These are phyloP conservation scores for Dione vanillae DNA, from an alignment of 2,888 invertebrate species.

Conservation along the genomic window DNA sequence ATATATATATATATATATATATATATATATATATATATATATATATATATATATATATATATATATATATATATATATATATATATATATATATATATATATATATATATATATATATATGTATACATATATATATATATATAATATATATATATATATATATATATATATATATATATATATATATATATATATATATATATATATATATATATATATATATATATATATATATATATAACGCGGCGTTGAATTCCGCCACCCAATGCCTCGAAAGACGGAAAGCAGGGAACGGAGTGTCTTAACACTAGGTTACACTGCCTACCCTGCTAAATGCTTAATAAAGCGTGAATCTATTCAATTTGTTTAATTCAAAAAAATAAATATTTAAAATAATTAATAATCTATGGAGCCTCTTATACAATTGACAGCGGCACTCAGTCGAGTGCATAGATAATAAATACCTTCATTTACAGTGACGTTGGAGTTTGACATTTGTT, in stretches of 20 bases:
- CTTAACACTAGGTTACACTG: neutral
- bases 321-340: neutral
- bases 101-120: too few species aligned
- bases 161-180: too few species aligned
- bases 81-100: too few species aligned
- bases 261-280: neutral
- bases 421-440: slow-evolving; percentile 36
- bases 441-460: slow-evolving; percentile 39
- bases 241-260: neutral
- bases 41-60: too few species aligned
- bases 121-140: too few species aligned
- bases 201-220: too few species aligned
- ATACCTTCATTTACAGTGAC: slow-evolving; percentile 30
- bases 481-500: slow-evolving; percentile 33
- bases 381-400: neutral
- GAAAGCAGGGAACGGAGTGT: neutral
- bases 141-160: too few species aligned
- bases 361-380: neutral
- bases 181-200: too few species aligned
- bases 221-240: too few species aligned
- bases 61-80: too few species aligned
- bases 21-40: neutral
- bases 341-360: neutral
- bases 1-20: neutral
- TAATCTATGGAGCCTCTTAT: slow-evolving; percentile 20